Conservation (phyloP, 1,140 invertebrate genomes). For the Lasioglossum baleicum region DNA sequence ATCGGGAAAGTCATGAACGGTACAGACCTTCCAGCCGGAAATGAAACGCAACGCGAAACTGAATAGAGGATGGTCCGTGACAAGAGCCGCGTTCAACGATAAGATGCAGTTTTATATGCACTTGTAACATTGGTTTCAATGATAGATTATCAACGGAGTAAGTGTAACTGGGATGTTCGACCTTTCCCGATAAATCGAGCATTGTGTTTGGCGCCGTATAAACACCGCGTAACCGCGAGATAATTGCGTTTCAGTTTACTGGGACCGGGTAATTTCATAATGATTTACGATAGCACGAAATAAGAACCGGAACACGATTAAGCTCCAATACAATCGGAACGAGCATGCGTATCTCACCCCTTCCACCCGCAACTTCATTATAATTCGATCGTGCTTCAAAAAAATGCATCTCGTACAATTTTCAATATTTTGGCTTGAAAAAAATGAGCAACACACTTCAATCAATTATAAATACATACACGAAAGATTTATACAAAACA, state of each 20-base stretch:
- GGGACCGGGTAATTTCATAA: slow-evolving; percentile 68
- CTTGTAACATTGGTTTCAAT: slow-evolving; percentile 72
- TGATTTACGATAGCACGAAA: slow-evolving; percentile 47
- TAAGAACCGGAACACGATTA: slow-evolving; percentile 41
- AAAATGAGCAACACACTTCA: no score
- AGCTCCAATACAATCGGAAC: slow-evolving; percentile 14
- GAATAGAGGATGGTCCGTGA: background rate
- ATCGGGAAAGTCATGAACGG: no score
- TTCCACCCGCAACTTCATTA: background rate
- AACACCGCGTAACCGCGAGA: slow-evolving; percentile 54
- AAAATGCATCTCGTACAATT: no score
- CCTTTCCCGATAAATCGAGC: slow-evolving; percentile 75
- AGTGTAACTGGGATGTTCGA: slow-evolving; percentile 77
- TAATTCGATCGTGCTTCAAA: background rate
- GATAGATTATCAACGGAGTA: slow-evolving; percentile 74
- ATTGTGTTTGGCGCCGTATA: slow-evolving; percentile 57
- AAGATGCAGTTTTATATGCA: background rate
- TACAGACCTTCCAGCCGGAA: background rate
- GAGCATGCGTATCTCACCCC: background rate
- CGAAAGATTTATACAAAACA: no score
- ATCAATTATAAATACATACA: no score
- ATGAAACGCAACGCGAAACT: background rate
- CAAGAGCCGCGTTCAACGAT: no score
- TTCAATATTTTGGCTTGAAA: no score
- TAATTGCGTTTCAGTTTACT: slow-evolving; percentile 68